Percentiles rank a stretch among this genome's conserved stretches.
Conservation (phyloP, 1,140 invertebrate species). For the Caenorhabditis inopinata region DNA sequence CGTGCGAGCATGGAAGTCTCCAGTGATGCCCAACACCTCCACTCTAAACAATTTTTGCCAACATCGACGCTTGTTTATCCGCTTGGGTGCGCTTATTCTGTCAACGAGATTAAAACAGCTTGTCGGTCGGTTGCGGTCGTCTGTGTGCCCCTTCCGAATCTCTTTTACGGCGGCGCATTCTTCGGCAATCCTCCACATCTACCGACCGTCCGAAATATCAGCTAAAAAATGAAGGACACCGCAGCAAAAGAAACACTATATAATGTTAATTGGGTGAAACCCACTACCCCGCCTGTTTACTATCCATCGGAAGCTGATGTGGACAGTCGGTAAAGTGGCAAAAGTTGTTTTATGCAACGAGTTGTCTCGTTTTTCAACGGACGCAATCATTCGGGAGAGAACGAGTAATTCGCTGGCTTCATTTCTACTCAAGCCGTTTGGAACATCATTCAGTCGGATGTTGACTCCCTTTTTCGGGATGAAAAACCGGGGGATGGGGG, state of each 20-base stretch:
- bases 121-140: not conserved
- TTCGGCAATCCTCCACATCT: too few relatives aligned
- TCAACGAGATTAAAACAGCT: slow-evolving; percentile 26
- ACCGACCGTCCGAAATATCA: too few relatives aligned
- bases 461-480: slow-evolving; percentile 5
- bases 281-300: not conserved
- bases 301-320: too few relatives aligned
- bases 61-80: slow-evolving; percentile 27
- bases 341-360: too few relatives aligned
- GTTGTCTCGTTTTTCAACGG: not conserved
- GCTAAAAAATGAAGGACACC: too few relatives aligned
- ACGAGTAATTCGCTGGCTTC: slow-evolving; percentile 27
- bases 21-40: too few relatives aligned
- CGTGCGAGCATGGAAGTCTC: too few relatives aligned
- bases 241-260: not conserved
- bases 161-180: not conserved
- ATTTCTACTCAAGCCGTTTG: not conserved
- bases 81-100: slow-evolving; percentile 28
- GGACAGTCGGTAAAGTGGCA: too few relatives aligned
- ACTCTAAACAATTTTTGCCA: too few relatives aligned
- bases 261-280: not conserved
- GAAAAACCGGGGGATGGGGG: not conserved
- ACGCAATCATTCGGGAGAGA: slow-evolving; percentile 24
- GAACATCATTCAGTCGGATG: slow-evolving; percentile 27
- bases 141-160: not conserved